phyloP scores from a whole-genome alignment of 2,888 invertebrate genomes.

The Leptodirus hochenwartii region DNA sequence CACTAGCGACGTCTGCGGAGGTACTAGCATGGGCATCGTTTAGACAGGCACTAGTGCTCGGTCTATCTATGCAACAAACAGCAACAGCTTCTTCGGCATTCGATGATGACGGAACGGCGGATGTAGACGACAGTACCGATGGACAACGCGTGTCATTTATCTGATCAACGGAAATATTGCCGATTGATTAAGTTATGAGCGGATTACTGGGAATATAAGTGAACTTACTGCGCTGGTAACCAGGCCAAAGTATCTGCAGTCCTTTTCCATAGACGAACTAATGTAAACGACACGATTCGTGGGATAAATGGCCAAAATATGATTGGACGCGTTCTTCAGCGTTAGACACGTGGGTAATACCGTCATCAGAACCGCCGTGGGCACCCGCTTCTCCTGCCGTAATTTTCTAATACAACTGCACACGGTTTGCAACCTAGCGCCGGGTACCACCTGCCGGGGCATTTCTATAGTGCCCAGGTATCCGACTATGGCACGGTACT shows the following conservation, averaged over 20 bases:
- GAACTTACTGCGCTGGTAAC: constrained; percentile 69
- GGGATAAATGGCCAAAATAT: constrained; percentile 71
- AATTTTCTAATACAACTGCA: constrained; percentile 77
- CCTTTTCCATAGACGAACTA: constrained; percentile 79
- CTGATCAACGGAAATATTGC: too few species aligned
- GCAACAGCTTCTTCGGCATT: constrained; percentile 13
- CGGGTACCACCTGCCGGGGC: constrained; percentile 62
- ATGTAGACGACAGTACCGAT: too few species aligned
- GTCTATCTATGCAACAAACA: too few species aligned
- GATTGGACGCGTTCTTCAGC: constrained; percentile 59
- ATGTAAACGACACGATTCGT: constrained; percentile 74
- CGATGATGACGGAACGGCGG: constrained; percentile 1
- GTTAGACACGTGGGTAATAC: constrained; percentile 65
- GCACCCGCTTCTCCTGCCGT: constrained; percentile 73
- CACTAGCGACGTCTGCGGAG: constrained; percentile 16
- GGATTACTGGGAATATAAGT: too few species aligned
- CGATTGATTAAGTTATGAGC: too few species aligned
- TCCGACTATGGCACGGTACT: constrained; percentile 75
- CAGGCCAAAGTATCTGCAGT: constrained; percentile 81
- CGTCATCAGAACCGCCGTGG: constrained; percentile 69
- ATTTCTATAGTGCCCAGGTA: constrained; percentile 94
- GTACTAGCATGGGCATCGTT: too few species aligned
- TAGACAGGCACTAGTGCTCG: too few species aligned
- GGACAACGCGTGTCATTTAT: too few species aligned
- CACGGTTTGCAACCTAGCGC: constrained; percentile 58